Base-by-base conservation (phyloP, 2,888 invertebrate genomes). In the Conops quadrifasciatus region DNA sequence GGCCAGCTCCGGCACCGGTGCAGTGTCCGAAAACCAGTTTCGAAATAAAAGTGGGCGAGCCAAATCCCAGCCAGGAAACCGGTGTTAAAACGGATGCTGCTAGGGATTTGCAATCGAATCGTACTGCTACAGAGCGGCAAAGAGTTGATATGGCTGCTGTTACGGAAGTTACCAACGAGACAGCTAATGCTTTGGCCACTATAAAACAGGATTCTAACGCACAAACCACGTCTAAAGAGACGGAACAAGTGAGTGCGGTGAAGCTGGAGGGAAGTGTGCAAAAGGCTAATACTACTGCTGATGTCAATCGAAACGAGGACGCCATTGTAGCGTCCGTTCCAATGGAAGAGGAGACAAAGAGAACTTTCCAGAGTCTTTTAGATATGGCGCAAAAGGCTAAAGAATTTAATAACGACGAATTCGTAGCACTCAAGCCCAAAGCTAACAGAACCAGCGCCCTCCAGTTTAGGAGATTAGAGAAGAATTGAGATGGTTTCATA, bases 271-370 rank as follows among this genome's bases (percentile, higher is more conserved):
- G 21, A 16, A 24, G 36, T 24, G 21, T 2, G 36, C 9, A 59
- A 28, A 7, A 19, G n/a, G 45, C 19, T n/a, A 28, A 65, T 26
- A 16, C 49, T 11, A 28, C 26, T 7, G 9, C 16, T 7, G 21
- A 9, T 26, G 21, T 13, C 11, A 43, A 21, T 30, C 28, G 11
- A 30, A 19, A 43, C n/a, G 21, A 36, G 11, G 45, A 53, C 1
- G 26, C 43, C 7, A 2, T 28, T 19, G 13, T 24, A 21, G 21
- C 53, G 11, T n/a, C 53, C 53, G 19, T 13, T 56, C 60, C 28
- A 24, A 60, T 68, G 67, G 60, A 49, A 24, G 21, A 60, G 60
- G 49, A 60, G 26, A 60, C 67, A 11, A 19, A 49, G 19, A 28
- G 16, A 16, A 47, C 47, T 21, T 68, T 60, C 28, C 28, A 59